Evolutionary conservation across 2,113 vertebrate genomes (phyloP).

Genomic region (Ptychochromis oligacanthus): DNA sequence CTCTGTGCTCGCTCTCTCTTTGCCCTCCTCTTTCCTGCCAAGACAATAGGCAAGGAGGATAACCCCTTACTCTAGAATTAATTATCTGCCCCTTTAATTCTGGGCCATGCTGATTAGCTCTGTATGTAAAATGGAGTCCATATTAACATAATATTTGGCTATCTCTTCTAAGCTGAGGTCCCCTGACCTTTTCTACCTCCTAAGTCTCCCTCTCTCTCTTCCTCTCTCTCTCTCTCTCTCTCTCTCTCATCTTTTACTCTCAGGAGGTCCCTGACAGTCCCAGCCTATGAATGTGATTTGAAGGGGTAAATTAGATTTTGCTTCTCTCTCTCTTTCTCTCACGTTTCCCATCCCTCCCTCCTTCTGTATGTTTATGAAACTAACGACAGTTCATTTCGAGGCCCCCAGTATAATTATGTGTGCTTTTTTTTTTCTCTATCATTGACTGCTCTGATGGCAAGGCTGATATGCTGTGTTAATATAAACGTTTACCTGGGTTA

Average conservation of each 20-base stretch:
- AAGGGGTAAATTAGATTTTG: conserved; percentile 83
- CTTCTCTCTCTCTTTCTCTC: conserved; percentile 69
- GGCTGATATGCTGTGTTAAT: conserved; percentile 83
- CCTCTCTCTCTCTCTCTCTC: conserved; percentile 36
- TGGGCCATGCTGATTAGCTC: conserved; percentile 81
- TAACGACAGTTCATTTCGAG: conserved; percentile 83
- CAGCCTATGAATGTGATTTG: conserved; percentile 89
- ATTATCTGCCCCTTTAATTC: conserved; percentile 85
- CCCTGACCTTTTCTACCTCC: conserved; percentile 78
- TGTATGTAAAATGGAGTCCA: conserved; percentile 78
- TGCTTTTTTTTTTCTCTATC: conserved; percentile 73
- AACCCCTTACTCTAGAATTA: conserved; percentile 84
- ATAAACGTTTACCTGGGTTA: conserved; percentile 83
- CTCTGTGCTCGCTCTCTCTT: conserved; percentile 42
- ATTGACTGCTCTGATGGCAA: conserved; percentile 81
- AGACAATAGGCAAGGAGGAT: conserved; percentile 82
- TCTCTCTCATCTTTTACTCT: conserved; percentile 74
- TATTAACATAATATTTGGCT: conserved; percentile 88
- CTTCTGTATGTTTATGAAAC: conserved; percentile 76
- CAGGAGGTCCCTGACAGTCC: conserved; percentile 82
- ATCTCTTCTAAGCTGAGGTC: conserved; percentile 79
- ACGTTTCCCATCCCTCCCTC: conserved; percentile 50
- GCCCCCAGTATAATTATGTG: conserved; percentile 81
- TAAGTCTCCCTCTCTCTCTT: conserved; percentile 62
- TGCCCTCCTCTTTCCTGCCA: conserved; percentile 66